Percentiles rank a stretch among this genome's conserved stretches.
Conservation (phyloP, 2,888 invertebrate genomes). For the Callyntrura sp. region DNA sequence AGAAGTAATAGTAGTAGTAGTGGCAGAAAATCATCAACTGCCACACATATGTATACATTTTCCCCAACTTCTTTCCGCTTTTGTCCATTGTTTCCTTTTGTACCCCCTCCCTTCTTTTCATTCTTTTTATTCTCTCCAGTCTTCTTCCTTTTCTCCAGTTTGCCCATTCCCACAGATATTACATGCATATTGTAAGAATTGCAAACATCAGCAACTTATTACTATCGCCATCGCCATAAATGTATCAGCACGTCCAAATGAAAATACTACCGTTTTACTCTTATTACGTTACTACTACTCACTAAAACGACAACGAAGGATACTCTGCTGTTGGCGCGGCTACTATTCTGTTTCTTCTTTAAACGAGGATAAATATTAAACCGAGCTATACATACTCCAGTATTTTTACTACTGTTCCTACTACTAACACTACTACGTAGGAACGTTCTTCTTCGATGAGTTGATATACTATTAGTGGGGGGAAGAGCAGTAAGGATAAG, state of each 20-base stretch:
- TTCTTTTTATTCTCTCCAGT: conserved; percentile 19
- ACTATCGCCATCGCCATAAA: conserved; percentile 48
- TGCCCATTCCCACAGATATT: conserved; percentile 29
- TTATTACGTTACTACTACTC: neutral
- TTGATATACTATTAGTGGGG: neutral
- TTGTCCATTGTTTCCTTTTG: conserved; percentile 15
- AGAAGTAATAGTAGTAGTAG: neutral
- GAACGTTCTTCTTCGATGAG: too few species aligned
- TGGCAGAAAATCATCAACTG: conserved; percentile 1
- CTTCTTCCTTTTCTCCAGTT: conserved; percentile 12
- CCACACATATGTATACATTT: conserved; percentile 59
- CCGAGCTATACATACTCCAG: too few species aligned
- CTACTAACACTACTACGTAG: too few species aligned
- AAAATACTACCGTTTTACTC: conserved; percentile 45
- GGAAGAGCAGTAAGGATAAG: neutral
- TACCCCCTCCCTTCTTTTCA: conserved; percentile 5
- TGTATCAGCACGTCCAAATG: conserved; percentile 60
- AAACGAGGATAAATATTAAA: too few species aligned
- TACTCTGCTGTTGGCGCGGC: neutral
- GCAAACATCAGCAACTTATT: conserved; percentile 70
- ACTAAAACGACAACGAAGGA: neutral
- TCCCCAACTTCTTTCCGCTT: conserved; percentile 50
- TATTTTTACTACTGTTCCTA: too few species aligned
- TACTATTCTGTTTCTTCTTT: too few species aligned
- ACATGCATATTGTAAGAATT: conserved; percentile 59